Conservation (phyloP, 2,113 vertebrate species). For the Trogon surrucura region DNA sequence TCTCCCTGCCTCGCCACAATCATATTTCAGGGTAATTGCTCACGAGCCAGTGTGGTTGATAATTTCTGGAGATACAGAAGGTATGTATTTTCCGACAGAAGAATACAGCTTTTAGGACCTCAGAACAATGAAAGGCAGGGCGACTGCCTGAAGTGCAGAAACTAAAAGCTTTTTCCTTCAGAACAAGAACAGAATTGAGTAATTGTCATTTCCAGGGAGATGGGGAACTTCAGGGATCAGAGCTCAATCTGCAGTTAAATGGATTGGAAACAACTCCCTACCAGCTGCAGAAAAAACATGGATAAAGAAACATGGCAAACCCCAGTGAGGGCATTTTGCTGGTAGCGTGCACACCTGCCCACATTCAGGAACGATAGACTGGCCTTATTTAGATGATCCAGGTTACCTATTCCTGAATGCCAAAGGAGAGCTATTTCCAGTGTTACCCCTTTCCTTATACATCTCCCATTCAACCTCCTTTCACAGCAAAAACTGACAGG, state of each 20-base stretch:
- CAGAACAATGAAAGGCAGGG: slow-evolving; percentile 56
- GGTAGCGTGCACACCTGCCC: not conserved
- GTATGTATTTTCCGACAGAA: slow-evolving; percentile 44
- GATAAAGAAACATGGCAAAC: slow-evolving; percentile 68
- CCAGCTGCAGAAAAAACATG: slow-evolving; percentile 54
- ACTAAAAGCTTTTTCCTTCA: slow-evolving; percentile 76
- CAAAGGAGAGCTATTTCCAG: not conserved
- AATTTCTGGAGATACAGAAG: slow-evolving; percentile 36
- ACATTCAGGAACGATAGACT: not conserved
- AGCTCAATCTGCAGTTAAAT: slow-evolving; percentile 83
- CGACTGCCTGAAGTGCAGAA: slow-evolving; percentile 62
- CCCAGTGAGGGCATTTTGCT: slow-evolving; percentile 47
- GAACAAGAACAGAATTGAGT: slow-evolving; percentile 71
- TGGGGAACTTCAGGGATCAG: slow-evolving; percentile 73
- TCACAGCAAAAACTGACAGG: not conserved
- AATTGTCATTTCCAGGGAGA: slow-evolving; percentile 80
- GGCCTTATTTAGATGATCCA: not conserved
- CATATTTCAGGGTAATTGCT: not conserved
- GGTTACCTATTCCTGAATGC: not conserved
- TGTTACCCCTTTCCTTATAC: not conserved
- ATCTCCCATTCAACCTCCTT: not conserved
- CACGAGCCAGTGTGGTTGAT: not conserved
- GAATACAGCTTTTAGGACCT: slow-evolving; percentile 45
- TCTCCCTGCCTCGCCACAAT: not conserved
- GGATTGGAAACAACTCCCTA: slow-evolving; percentile 77